Evolutionary conservation across 2,113 vertebrate genomes (phyloP).

Genomic region (Crypturellus undulatus): DNA sequence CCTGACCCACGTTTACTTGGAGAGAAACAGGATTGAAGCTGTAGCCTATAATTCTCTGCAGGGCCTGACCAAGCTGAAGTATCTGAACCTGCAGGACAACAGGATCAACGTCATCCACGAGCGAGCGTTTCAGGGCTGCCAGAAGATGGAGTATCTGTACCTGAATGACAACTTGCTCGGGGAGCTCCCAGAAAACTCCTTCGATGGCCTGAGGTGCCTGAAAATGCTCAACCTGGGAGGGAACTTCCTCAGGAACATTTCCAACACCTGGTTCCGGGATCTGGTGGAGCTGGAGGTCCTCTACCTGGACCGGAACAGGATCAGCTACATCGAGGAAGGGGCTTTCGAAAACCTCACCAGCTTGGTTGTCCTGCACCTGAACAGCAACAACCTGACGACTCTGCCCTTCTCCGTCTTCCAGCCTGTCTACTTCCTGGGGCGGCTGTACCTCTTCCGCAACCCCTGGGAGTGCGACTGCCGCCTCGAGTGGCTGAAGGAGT

Average conservation of each 20-base stretch:
- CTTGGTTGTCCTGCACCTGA: slow-evolving; percentile 91
- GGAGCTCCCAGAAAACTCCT: slow-evolving; percentile 83
- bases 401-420: slow-evolving; percentile 91
- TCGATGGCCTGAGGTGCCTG: slow-evolving; percentile 85
- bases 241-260: slow-evolving; percentile 86
- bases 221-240: slow-evolving; percentile 95
- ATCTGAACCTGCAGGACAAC: slow-evolving; percentile 94
- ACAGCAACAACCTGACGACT: slow-evolving; percentile 90
- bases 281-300: slow-evolving; percentile 91
- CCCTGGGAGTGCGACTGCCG: slow-evolving; percentile 94
- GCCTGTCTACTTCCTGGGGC: slow-evolving; percentile 91
- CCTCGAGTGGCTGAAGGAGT: slow-evolving; percentile 92
- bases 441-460: slow-evolving; percentile 93
- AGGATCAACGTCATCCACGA: slow-evolving; percentile 90
- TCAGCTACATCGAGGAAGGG: slow-evolving; percentile 89
- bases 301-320: slow-evolving; percentile 92
- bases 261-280: slow-evolving; percentile 90
- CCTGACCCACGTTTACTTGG: slow-evolving; percentile 90
- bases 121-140: slow-evolving; percentile 88
- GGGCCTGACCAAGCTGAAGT: slow-evolving; percentile 86
- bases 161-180: slow-evolving; percentile 91
- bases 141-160: slow-evolving; percentile 90
- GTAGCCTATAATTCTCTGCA: slow-evolving; percentile 93
- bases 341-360: slow-evolving; percentile 95
- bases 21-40: slow-evolving; percentile 91